phyloP scores from a whole-genome alignment of 1,140 invertebrate genomes.

The Heliothis subflexa region DNA sequence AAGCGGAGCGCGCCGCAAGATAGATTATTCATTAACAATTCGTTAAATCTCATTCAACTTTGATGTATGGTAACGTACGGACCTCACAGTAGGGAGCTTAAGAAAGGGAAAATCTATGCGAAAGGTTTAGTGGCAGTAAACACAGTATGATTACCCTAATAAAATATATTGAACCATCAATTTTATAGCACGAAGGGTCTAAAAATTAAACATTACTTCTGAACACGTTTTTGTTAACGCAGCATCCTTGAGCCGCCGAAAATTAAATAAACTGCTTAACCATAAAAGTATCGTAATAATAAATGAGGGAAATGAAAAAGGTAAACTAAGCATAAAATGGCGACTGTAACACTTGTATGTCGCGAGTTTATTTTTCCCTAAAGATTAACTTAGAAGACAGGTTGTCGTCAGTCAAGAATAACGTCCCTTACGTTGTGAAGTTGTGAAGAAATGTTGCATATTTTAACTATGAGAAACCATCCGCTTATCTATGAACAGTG shows the following conservation, averaged over 20 bases:
- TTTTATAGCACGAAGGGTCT: no score
- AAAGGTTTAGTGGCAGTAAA: no score
- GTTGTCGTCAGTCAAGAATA: neutral
- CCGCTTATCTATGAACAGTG: conserved; percentile 16
- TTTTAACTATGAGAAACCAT: conserved; percentile 3
- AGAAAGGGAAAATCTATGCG: neutral
- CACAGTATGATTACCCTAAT: no score
- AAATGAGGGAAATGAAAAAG: conserved; percentile 8
- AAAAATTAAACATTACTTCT: no score
- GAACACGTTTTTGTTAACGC: no score
- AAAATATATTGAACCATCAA: no score
- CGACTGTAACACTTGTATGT: neutral
- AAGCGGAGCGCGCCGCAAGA: conserved; percentile 31
- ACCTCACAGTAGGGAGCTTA: neutral
- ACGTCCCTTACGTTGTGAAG: no score
- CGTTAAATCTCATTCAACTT: conserved; percentile 38
- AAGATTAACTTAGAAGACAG: conserved; percentile 16
- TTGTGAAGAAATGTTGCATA: conserved; percentile 4
- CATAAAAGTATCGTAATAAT: neutral
- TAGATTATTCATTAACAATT: conserved; percentile 45
- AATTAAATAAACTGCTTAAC: neutral
- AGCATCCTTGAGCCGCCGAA: neutral
- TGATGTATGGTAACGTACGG: conserved; percentile 12
- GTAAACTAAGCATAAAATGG: conserved; percentile 15
- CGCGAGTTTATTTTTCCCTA: conserved; percentile 9